A percentile compares a stretch with the other conserved stretches of the same genome.
phyloP scores from a whole-genome alignment of 2,113 vertebrate species.

The Pseudorectes ferrugineus region DNA sequence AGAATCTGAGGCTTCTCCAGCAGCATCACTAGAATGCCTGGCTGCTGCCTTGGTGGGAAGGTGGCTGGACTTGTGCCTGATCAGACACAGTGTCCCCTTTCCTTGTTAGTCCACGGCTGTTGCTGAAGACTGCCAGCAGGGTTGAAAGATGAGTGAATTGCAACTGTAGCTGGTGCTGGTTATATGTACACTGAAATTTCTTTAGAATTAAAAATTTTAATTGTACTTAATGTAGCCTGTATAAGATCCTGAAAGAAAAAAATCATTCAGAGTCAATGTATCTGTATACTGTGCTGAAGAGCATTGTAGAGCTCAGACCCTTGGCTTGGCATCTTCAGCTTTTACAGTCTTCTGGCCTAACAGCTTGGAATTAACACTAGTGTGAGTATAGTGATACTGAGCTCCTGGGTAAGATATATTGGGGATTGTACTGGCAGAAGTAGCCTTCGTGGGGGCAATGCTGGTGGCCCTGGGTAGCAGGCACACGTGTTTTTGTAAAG shows the following conservation, averaged over 20 bases:
- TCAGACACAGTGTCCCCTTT: rapidly evolving
- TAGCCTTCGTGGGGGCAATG: not conserved
- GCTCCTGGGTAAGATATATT: not conserved
- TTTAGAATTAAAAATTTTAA: not conserved
- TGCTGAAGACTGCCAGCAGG: rapidly evolving
- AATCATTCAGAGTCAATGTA: rapidly evolving
- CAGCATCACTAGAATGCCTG: not conserved
- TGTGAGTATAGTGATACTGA: not conserved
- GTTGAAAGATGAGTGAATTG: not conserved
- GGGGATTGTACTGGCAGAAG: rapidly evolving
- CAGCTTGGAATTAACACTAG: not conserved
- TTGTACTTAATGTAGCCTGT: not conserved
- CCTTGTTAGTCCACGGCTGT: not conserved
- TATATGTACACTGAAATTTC: not conserved
- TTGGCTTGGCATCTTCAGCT: not conserved
- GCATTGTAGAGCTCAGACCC: not conserved
- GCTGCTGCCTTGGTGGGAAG: not conserved
- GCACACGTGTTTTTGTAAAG: not conserved
- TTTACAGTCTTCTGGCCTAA: not conserved
- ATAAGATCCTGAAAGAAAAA: not conserved
- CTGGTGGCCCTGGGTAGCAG: not conserved
- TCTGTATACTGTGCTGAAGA: not conserved
- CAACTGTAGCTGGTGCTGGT: not conserved
- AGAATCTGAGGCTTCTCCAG: not conserved
- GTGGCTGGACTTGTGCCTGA: not conserved